Percentiles rank a stretch among this genome's conserved stretches.
These are phyloP conservation scores for Sitodiplosis mosellana DNA, from an alignment of 1,140 invertebrate genomes.

Conservation along the genomic window DNA sequence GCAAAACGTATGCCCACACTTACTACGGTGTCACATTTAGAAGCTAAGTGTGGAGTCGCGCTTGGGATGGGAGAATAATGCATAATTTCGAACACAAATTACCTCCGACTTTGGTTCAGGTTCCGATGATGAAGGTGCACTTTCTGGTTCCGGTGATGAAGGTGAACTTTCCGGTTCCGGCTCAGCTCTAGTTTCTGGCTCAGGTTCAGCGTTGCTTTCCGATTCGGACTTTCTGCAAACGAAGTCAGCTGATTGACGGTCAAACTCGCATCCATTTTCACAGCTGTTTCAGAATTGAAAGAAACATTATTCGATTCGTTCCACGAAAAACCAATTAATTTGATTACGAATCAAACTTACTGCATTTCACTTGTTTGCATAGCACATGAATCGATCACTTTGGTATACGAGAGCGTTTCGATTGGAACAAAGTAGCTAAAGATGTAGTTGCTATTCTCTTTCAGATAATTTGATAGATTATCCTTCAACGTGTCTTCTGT, in stretches of 20 bases:
- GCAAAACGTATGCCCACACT: too few species aligned
- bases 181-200: conserved; percentile 17
- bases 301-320: not conserved
- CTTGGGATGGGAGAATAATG: too few species aligned
- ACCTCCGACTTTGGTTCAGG: conserved; percentile 10
- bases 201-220: conserved; percentile 20
- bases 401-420: conserved; percentile 25
- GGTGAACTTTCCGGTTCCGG: conserved; percentile 10
- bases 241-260: conserved; percentile 39
- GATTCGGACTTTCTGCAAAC: conserved; percentile 29
- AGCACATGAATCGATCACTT: conserved; percentile 52
- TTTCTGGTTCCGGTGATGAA: conserved; percentile 6
- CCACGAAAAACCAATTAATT: not conserved
- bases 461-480: conserved; percentile 28
- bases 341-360: not conserved
- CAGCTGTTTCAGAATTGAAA: conserved; percentile 39
- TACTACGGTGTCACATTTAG: too few species aligned
- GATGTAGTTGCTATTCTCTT: conserved; percentile 29
- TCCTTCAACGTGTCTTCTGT: conserved; percentile 28
- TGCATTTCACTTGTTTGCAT: conserved; percentile 32
- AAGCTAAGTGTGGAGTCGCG: too few species aligned
- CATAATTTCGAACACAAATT: not conserved
- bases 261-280: conserved; percentile 53
- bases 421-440: conserved; percentile 32
- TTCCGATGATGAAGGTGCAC: conserved; percentile 13